A percentile compares a stretch with the other conserved stretches of the same genome.
phyloP scores from a whole-genome alignment of 2,113 vertebrate genomes.

The Spilogale gracilis region DNA sequence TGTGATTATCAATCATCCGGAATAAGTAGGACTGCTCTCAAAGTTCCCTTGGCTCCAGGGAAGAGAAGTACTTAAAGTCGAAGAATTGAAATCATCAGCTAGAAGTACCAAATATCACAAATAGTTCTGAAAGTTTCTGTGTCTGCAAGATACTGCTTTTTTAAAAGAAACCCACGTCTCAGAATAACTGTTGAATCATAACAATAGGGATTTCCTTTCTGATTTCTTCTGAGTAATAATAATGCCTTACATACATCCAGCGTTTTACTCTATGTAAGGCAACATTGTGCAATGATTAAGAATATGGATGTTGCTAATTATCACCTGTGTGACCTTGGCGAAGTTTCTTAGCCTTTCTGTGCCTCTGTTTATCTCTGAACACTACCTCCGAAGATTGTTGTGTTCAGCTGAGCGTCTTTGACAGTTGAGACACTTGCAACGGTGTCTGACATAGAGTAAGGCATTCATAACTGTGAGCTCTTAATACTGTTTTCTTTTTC shows the following conservation, averaged over 20 bases:
- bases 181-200: constrained; percentile 37
- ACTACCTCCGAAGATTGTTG: background rate
- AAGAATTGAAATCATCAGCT: constrained; percentile 23
- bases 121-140: background rate
- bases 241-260: background rate
- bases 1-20: constrained; percentile 80
- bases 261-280: background rate
- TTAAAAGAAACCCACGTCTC: background rate
- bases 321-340: background rate
- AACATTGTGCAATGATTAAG: background rate
- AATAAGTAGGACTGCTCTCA: constrained; percentile 65
- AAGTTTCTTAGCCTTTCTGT: background rate
- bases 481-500: background rate
- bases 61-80: constrained; percentile 79
- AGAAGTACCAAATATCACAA: background rate
- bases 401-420: background rate
- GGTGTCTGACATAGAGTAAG: background rate
- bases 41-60: constrained; percentile 72
- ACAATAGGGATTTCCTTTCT: background rate
- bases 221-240: constrained; percentile 20
- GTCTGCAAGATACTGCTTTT: background rate
- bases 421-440: background rate
- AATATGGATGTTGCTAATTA: background rate
- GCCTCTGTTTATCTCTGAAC: background rate
- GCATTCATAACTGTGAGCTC: background rate